These are phyloP conservation scores for Drosophila percnosoma DNA, from an alignment of 2,888 invertebrate genomes.

Conservation along the genomic window DNA sequence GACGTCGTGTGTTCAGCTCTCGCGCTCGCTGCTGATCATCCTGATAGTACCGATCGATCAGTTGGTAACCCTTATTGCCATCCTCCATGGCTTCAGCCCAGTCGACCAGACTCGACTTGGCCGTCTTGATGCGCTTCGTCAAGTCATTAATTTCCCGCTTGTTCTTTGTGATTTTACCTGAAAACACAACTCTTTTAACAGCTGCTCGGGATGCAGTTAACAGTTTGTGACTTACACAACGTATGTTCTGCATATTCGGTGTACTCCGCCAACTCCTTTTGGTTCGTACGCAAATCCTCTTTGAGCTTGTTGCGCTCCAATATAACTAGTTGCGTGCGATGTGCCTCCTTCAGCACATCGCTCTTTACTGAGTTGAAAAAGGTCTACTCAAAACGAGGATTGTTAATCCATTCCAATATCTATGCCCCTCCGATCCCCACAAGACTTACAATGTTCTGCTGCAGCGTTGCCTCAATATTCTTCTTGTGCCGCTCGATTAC, in stretches of 20 bases:
- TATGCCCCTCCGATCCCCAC: background rate
- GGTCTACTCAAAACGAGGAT: slow-evolving; percentile 86
- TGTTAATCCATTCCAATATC: background rate
- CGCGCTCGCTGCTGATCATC: slow-evolving; percentile 89
- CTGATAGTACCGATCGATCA: slow-evolving; percentile 90
- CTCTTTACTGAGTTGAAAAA: slow-evolving; percentile 87
- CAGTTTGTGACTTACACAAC: slow-evolving; percentile 73
- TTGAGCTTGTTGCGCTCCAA: slow-evolving; percentile 84
- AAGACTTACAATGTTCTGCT: slow-evolving; percentile 86
- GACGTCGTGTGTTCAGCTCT: slow-evolving; percentile 86
- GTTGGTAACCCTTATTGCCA: slow-evolving; percentile 88
- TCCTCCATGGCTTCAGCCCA: slow-evolving; percentile 90
- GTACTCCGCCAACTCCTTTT: slow-evolving; percentile 73
- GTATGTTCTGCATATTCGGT: slow-evolving; percentile 73
- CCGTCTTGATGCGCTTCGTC: slow-evolving; percentile 89
- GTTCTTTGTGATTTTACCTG: slow-evolving; percentile 86
- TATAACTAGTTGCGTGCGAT: slow-evolving; percentile 83
- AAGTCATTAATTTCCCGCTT: slow-evolving; percentile 88
- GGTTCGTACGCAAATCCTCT: slow-evolving; percentile 73
- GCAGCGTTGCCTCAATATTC: slow-evolving; percentile 86
- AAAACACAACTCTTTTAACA: background rate
- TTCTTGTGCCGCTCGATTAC: slow-evolving; percentile 85
- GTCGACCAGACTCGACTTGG: slow-evolving; percentile 87
- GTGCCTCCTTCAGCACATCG: slow-evolving; percentile 89
- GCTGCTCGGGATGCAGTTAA: no score